Percentiles rank a stretch among this genome's conserved stretches.
Conservation (phyloP, 53 echinoderm and acorn worm species). For the Actinopyga echinites region DNA sequence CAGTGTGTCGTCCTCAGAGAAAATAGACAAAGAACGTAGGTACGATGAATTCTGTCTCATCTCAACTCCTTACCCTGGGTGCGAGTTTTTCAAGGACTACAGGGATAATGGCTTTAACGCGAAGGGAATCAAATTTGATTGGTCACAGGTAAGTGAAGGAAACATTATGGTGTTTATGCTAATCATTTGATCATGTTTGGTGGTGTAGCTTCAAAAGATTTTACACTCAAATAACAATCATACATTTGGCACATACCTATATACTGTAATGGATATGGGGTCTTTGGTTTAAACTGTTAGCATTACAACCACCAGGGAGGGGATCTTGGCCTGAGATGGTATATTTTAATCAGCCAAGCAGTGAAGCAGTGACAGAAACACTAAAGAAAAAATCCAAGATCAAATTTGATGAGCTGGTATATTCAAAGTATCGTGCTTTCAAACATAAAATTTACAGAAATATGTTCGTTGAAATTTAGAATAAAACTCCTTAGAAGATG, state of each 20-base stretch:
- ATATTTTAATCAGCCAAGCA: no score
- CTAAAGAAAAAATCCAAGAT: no score
- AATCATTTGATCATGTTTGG: background rate
- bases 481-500: no score
- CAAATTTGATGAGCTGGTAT: no score
- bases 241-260: background rate
- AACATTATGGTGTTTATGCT: background rate
- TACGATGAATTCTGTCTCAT: slow-evolving; percentile 88
- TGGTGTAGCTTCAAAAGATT: background rate
- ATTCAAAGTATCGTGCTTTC: no score
- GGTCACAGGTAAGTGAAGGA: slow-evolving; percentile 73
- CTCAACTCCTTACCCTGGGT: slow-evolving; percentile 93
- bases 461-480: no score
- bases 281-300: no score
- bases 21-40: slow-evolving; percentile 89
- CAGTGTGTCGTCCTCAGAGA: slow-evolving; percentile 97
- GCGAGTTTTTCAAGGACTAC: slow-evolving; percentile 98
- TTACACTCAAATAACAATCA: background rate
- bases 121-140: slow-evolving; percentile 83
- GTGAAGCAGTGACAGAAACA: no score
- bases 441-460: no score
- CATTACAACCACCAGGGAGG: no score
- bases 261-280: no score
- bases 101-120: slow-evolving; percentile 96
- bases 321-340: no score